Evolutionary conservation across 30 jellyfish, hydroid and myxozoan species (phyloP).

Genomic region (Calvadosia cruxmelitensis): DNA sequence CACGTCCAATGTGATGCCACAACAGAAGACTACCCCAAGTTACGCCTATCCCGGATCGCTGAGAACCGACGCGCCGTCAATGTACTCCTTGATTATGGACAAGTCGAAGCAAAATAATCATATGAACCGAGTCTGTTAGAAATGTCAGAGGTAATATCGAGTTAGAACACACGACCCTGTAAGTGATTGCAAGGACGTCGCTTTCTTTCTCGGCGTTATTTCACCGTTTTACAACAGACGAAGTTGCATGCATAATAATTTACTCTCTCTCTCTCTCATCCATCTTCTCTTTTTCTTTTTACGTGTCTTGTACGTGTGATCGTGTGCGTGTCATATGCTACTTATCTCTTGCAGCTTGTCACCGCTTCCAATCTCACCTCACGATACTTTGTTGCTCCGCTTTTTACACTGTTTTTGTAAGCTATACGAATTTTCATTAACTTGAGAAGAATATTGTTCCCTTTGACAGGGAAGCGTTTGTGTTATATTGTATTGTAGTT

Average conservation of each 20-base stretch:
- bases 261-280: neutral
- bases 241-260: neutral
- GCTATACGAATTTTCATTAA: neutral
- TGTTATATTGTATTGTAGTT: neutral
- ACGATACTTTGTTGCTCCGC: neutral
- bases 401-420: no score
- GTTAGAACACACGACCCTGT: neutral
- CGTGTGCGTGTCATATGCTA: neutral
- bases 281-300: neutral
- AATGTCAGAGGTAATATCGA: neutral
- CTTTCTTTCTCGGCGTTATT: neutral
- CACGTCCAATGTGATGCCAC: constrained; percentile 7
- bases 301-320: neutral
- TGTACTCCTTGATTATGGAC: neutral
- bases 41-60: neutral
- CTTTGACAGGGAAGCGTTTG: constrained; percentile 1
- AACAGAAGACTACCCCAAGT: neutral
- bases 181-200: neutral
- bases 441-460: neutral
- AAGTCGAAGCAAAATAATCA: neutral
- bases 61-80: constrained; percentile 1
- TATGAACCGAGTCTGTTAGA: neutral
- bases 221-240: neutral
- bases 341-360: neutral
- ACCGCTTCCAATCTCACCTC: neutral